Evolutionary conservation across 2,113 vertebrate species (phyloP).

Genomic region (Peromyscus leucopus): DNA sequence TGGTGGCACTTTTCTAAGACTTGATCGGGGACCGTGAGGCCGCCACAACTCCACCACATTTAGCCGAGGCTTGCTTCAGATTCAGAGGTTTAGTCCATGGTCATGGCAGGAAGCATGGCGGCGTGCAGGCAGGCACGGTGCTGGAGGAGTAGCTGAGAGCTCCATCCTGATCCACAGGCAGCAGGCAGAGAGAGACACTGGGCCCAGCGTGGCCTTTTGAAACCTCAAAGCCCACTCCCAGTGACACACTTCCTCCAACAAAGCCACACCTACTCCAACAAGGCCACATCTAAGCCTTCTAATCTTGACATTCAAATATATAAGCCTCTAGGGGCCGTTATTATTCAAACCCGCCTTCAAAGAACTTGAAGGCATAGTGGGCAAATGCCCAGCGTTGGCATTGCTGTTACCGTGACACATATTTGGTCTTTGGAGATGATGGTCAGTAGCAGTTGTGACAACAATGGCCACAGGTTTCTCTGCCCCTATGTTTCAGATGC

Average conservation of each 20-base stretch:
- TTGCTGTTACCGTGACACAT: not conserved
- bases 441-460: not conserved
- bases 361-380: not conserved
- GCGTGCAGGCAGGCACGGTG: not conserved
- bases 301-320: not conserved
- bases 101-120: not conserved
- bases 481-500: not conserved
- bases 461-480: not conserved
- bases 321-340: not conserved
- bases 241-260: not conserved
- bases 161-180: not conserved
- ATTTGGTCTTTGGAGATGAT: not conserved
- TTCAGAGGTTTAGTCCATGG: not conserved
- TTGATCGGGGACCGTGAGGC: not conserved
- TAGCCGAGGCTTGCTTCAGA: not conserved
- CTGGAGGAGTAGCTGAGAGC: not conserved
- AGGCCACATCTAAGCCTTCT: not conserved
- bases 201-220: fast-evolving
- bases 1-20: not conserved
- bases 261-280: not conserved
- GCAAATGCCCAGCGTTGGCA: not conserved
- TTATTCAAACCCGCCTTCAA: not conserved
- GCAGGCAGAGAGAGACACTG: not conserved
- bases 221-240: not conserved
- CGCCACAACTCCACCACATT: not conserved